These are phyloP conservation scores for Ammospiza maritima DNA, from an alignment of 2,797 vertebrate genomes.

Conservation along the genomic window DNA sequence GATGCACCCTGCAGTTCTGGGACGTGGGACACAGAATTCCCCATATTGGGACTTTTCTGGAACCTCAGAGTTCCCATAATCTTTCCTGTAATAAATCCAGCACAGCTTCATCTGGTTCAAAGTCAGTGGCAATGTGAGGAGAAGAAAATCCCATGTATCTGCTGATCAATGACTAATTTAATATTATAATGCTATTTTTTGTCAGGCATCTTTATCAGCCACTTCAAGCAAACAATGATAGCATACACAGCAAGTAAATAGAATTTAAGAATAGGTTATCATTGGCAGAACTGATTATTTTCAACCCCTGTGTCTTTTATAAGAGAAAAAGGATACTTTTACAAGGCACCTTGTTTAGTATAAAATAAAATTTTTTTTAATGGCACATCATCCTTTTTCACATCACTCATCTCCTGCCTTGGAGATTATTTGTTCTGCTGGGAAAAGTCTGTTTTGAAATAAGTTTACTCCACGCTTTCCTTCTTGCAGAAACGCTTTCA, in stretches of 20 bases:
- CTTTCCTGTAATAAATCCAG: neutral
- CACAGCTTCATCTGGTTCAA: neutral
- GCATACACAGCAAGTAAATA: neutral
- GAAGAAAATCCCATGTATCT: neutral
- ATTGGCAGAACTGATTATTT: neutral
- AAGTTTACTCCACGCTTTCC: neutral
- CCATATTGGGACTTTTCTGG: neutral
- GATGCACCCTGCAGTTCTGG: neutral
- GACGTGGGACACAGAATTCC: neutral
- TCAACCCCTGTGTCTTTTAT: neutral
- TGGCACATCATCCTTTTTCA: neutral
- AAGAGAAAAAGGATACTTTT: neutral
- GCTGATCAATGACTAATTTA: neutral
- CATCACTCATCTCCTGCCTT: neutral
- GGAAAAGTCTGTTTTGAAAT: neutral
- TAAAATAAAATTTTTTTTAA: neutral
- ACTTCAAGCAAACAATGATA: neutral
- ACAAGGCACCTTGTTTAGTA: neutral
- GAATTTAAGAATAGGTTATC: neutral
- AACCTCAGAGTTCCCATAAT: neutral
- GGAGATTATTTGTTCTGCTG: neutral
- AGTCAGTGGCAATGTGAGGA: neutral
- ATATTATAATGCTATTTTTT: neutral
- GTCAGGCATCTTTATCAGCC: neutral
- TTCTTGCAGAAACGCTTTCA: neutral